Base-by-base conservation (phyloP, 2,888 invertebrate species). In the Zhengitettix transpicula region DNA sequence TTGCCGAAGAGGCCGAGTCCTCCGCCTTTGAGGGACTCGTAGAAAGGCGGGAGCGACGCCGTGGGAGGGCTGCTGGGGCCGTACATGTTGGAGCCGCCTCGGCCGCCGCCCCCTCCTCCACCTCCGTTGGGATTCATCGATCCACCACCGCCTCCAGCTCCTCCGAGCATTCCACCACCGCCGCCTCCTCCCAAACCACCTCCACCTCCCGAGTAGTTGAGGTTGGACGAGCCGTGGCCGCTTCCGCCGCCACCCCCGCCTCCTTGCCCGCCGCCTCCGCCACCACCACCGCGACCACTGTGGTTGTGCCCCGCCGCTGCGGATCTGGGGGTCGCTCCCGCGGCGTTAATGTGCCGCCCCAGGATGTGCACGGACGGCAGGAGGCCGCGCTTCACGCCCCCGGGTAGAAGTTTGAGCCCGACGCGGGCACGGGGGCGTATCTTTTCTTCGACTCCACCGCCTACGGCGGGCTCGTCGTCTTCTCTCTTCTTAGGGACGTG, bases 1-100 rank as follows among this genome's bases (percentile, higher is more conserved):
- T 79, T 80, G 56, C 78, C 77, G 12, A 82, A 79, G 65, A 82
- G 84, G 68, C 86, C 88, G 17, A 63, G 52, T 41, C 65, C 64
- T 14, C 89, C 88, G 57, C 84, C 83, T 72, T 91, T 91, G 0
- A 91, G 77, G 11, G 88, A 88, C 73, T 90, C 90, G 71, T 90
- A 90, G 69, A 91, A 91, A 1, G 90, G 90, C n/a, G 91, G 91
- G 62, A 91, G 75, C 58, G 89, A 88, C 14, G 89, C 89, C 0
- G 89, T 89, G 1, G 90, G 90, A 58, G 90, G 90, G 67, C 89
- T 90, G 66, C 88, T 89, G 10, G 90, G 90, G 3, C 89, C 89
- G 70, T 90, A 90, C 71, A 89, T 89, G 40, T 67, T 67, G 52
- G 66, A 67, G 56, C 67, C 60, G 62, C 88, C 85, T 56, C 90